phyloP scores from a whole-genome alignment of 53 echinoderm and acorn worm species.

The Mesocentrotus franciscanus region DNA sequence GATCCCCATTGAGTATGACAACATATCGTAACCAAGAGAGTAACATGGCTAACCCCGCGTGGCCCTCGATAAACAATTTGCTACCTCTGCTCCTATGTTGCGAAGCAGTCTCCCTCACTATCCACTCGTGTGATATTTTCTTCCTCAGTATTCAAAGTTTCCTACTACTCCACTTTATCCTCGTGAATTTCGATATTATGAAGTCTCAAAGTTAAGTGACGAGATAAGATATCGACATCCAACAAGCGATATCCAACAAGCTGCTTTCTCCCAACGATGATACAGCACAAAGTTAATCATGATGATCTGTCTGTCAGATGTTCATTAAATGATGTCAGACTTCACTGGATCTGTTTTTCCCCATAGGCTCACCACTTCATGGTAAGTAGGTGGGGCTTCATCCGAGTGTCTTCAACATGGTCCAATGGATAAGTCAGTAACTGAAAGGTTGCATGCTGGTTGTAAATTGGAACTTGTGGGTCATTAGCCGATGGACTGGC shows the following conservation, averaged over 20 bases:
- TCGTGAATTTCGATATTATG: neutral
- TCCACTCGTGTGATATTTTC: no score
- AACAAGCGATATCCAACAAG: neutral
- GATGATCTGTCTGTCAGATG: neutral
- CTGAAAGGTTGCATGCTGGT: constrained; percentile 28
- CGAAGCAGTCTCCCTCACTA: neutral
- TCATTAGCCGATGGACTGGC: neutral
- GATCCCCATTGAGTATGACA: no score
- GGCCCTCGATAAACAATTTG: no score
- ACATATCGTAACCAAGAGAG: no score
- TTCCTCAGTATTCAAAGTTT: no score
- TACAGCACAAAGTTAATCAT: neutral
- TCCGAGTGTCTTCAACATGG: neutral
- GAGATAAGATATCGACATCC: neutral
- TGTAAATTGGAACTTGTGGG: neutral
- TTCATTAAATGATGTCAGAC: neutral
- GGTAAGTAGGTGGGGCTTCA: neutral
- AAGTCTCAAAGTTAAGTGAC: neutral
- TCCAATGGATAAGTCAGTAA: neutral
- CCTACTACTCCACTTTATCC: neutral
- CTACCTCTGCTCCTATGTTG: no score
- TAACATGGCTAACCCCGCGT: no score
- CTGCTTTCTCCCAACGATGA: neutral
- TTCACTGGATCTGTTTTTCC: neutral
- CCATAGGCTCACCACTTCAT: constrained; percentile 5